Evolutionary conservation across 2,797 vertebrate species (phyloP), one percentile per base, ranked within the genome.

Genomic region (Spinibarbus caldwelli): DNA sequence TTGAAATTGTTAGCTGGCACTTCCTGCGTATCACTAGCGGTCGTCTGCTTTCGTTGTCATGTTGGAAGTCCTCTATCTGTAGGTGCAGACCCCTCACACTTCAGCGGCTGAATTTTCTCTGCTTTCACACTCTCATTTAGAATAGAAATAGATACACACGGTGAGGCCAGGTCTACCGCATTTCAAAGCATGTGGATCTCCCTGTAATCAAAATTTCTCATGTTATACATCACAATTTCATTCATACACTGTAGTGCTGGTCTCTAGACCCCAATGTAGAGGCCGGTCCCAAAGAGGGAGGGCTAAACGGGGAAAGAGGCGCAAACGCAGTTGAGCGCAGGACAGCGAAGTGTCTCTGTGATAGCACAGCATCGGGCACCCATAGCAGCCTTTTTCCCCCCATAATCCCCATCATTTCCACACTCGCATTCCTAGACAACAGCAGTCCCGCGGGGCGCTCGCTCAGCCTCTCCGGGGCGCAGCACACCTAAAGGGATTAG

Each of bases 401-500:
- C 67, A 92, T 95, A 95, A 96, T 96, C 94, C 94, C 91, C 90
- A 91, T 94, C 94, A 95, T 95, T 95, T 96, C 94, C 95, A 96
- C 95, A 95, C 94, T 95, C 92, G 93, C 94, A 95, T 95, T 96
- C 95, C 95, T 95, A 95, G 94, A 96, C 95, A 95, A 95, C 95
- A 95, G 95, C 80, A 85, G 94, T 93, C 94, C 95, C 92, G 88
- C 88, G 54, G 94, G 95, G 94, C 93, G 92, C 92, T 89, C 92
- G 94, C 93, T 95, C 92, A 95, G 94, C 92, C 92, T 93, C 95
- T 95, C 93, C 89, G 90, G 94, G 94, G 94, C 92, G 93, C 94
- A 94, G 93, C 95, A 95, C 95, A 96, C 95, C 95, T 96, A 96
- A 96, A 95, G 94, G 95, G 95, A 96, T 96, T 96, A 95, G 93